Evolutionary conservation across 2,113 vertebrate species (phyloP).

Genomic region (Tinamus guttatus): DNA sequence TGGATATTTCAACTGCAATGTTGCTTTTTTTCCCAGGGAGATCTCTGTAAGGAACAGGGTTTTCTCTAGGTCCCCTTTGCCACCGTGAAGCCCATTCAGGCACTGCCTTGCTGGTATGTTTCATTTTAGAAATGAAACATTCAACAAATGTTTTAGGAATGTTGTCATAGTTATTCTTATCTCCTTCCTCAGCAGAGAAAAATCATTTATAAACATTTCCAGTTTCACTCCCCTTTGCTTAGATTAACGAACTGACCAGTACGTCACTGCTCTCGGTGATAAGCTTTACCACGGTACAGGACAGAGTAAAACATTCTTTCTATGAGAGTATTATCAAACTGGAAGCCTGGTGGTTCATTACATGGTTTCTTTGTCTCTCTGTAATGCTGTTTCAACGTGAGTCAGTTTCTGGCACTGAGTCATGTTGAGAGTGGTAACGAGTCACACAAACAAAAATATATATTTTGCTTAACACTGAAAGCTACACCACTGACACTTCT

Average conservation of each 20-base stretch:
- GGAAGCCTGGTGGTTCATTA: not conserved
- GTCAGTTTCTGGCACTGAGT: slow-evolving; percentile 53
- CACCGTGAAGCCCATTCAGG: not conserved
- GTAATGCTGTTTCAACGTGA: slow-evolving; percentile 32
- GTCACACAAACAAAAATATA: not conserved
- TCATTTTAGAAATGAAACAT: not conserved
- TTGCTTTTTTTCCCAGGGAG: not conserved
- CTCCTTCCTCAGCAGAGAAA: slow-evolving; percentile 59
- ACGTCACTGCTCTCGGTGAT: slow-evolving; percentile 36
- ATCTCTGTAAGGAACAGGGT: not conserved
- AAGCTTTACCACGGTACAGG: slow-evolving; percentile 23
- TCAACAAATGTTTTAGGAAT: slow-evolving; percentile 41
- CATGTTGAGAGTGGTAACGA: not conserved
- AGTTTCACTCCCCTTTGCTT: slow-evolving; percentile 46
- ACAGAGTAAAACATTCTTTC: slow-evolving; percentile 33
- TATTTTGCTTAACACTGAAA: not conserved
- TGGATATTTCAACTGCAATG: not conserved
- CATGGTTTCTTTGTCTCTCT: slow-evolving; percentile 32
- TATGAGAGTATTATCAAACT: slow-evolving; percentile 5
- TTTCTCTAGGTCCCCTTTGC: not conserved
- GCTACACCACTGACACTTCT: fast-evolving
- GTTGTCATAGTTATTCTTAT: slow-evolving; percentile 66
- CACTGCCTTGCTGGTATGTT: not conserved
- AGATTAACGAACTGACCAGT: slow-evolving; percentile 32
- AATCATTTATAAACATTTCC: slow-evolving; percentile 62